phyloP scores from a whole-genome alignment of 2,888 invertebrate genomes.

The Branchinecta sandiegonensis region DNA sequence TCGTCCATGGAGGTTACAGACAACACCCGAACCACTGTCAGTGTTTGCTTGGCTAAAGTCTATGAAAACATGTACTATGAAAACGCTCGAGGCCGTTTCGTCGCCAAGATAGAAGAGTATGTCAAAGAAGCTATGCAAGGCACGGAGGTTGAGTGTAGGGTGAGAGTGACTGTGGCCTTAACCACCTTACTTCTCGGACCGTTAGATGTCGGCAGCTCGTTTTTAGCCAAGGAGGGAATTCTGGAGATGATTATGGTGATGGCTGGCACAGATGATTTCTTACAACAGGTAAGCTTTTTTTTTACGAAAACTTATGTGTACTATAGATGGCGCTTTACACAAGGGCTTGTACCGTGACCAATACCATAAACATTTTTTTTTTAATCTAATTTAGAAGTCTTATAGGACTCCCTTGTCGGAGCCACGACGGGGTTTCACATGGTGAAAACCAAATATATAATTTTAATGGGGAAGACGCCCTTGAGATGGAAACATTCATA shows the following conservation, averaged over 20 bases:
- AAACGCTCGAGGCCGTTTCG: slow-evolving; percentile 53
- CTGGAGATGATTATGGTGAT: slow-evolving; percentile 92
- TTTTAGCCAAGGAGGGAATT: slow-evolving; percentile 59
- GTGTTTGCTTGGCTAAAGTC: slow-evolving; percentile 73
- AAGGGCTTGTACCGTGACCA: no score
- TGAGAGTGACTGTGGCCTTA: slow-evolving; percentile 67
- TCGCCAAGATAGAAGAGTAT: slow-evolving; percentile 64
- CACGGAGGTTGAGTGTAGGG: slow-evolving; percentile 75
- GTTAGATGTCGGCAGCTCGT: slow-evolving; percentile 75
- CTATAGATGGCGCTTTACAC: no score
- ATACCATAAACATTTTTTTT: no score
- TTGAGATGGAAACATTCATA: no score
- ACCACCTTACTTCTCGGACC: slow-evolving; percentile 81
- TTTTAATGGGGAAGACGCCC: no score
- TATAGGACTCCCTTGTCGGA: no score
- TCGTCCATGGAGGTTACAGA: slow-evolving; percentile 75
- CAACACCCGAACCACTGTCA: slow-evolving; percentile 76
- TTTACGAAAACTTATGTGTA: not conserved
- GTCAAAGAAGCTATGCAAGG: slow-evolving; percentile 67
- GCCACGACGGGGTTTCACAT: no score
- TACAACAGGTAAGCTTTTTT: slow-evolving; percentile 49
- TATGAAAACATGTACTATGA: slow-evolving; percentile 96
- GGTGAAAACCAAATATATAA: no score
- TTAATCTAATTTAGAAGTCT: no score
- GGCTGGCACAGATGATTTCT: slow-evolving; percentile 77